Conservation (phyloP, 2,797 vertebrate species). For the Carduelis carduelis region DNA sequence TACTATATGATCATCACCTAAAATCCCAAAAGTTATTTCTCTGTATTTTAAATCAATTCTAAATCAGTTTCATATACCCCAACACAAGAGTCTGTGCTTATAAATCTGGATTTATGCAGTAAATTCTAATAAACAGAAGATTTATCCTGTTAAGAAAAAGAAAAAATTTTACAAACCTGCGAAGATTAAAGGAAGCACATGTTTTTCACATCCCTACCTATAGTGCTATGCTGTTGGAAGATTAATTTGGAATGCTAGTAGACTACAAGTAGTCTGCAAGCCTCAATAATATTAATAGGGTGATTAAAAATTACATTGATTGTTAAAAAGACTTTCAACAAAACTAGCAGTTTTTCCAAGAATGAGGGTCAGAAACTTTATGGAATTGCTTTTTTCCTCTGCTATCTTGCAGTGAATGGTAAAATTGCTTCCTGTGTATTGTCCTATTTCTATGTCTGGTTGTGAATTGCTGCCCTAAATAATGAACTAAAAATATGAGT, state of each 20-base stretch:
- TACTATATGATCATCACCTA: background rate
- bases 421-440: conserved; percentile 21
- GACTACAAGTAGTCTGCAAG: background rate
- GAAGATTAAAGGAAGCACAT: background rate
- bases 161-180: background rate
- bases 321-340: background rate
- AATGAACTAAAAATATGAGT: conserved; percentile 52
- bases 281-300: background rate
- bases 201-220: background rate
- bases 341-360: conserved; percentile 1
- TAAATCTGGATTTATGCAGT: background rate
- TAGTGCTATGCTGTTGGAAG: background rate
- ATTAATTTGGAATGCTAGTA: background rate
- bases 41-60: background rate
- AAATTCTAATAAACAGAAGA: background rate
- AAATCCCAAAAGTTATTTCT: background rate
- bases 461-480: conserved; percentile 59
- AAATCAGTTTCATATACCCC: background rate
- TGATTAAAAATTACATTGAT: background rate
- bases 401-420: background rate
- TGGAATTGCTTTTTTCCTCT: conserved; percentile 6
- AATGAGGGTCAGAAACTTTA: background rate
- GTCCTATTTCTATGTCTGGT: background rate
- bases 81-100: background rate
- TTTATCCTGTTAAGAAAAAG: background rate